Evolutionary conservation across 2,113 vertebrate species (phyloP).

Genomic region (Empidonax traillii): DNA sequence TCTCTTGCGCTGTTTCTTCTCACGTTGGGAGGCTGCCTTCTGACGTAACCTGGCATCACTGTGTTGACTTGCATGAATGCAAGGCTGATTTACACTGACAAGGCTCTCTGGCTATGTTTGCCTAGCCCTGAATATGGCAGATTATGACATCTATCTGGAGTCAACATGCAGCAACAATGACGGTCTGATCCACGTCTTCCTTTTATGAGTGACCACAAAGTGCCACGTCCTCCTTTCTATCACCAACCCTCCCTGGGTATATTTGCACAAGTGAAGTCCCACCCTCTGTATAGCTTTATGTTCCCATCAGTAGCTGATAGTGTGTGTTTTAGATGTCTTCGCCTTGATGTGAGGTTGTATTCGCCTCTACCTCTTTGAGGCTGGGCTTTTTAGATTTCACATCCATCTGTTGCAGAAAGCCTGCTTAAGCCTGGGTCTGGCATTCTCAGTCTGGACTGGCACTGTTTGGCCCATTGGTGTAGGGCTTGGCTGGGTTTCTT

Average conservation of each 20-base stretch:
- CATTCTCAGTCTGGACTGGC: neutral
- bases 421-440: neutral
- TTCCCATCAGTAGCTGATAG: neutral
- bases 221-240: neutral
- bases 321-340: neutral
- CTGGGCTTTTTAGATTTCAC: neutral
- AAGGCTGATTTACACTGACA: neutral
- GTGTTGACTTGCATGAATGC: neutral
- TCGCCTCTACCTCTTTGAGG: neutral
- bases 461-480: rapidly evolving
- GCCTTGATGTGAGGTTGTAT: neutral
- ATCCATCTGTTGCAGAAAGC: neutral
- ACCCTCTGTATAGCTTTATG: neutral
- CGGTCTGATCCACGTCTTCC: neutral
- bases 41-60: neutral
- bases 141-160: neutral
- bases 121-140: neutral
- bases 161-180: neutral
- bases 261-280: neutral
- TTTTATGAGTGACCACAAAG: neutral
- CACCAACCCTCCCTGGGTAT: neutral
- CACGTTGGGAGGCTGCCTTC: neutral
- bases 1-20: neutral
- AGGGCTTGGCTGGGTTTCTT: neutral
- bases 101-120: neutral